These are phyloP conservation scores for Drosophila cardini DNA, from an alignment of 1,140 invertebrate genomes.

Conservation along the genomic window DNA sequence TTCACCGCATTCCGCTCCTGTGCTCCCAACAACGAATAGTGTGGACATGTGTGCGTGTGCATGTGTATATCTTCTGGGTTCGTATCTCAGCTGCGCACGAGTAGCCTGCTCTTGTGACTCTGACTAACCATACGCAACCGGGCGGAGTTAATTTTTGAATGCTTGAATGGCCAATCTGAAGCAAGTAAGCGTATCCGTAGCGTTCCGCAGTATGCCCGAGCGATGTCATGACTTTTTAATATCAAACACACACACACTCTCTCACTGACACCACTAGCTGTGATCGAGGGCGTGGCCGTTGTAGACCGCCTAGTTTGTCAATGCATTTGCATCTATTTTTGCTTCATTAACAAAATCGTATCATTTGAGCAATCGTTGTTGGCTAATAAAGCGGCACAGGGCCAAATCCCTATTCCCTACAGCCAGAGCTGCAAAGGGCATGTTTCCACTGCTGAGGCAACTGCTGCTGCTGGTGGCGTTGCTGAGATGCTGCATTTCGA, in stretches of 20 bases:
- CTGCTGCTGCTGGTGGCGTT: constrained; percentile 19
- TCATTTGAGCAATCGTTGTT: constrained; percentile 66
- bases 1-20: constrained; percentile 21
- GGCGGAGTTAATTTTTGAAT: constrained; percentile 85
- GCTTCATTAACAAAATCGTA: constrained; percentile 83
- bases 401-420: constrained; percentile 43
- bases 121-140: constrained; percentile 82
- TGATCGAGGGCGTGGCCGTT: constrained; percentile 63
- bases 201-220: constrained; percentile 79
- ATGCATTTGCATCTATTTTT: constrained; percentile 73
- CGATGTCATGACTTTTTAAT: constrained; percentile 84
- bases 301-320: constrained; percentile 50
- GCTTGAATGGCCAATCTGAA: constrained; percentile 85
- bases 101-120: constrained; percentile 63
- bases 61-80: constrained; percentile 31
- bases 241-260: constrained; percentile 60
- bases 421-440: constrained; percentile 2
- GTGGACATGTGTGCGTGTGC: constrained; percentile 27
- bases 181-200: constrained; percentile 85
- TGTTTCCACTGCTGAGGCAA: constrained; percentile 13
- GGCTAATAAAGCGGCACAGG: constrained; percentile 73
- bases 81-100: constrained; percentile 62
- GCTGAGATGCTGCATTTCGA: constrained; percentile 62
- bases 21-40: neutral
- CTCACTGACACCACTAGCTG: constrained; percentile 4